Conservation (phyloP, 2,113 vertebrate species). For the Oplegnathus fasciatus region DNA sequence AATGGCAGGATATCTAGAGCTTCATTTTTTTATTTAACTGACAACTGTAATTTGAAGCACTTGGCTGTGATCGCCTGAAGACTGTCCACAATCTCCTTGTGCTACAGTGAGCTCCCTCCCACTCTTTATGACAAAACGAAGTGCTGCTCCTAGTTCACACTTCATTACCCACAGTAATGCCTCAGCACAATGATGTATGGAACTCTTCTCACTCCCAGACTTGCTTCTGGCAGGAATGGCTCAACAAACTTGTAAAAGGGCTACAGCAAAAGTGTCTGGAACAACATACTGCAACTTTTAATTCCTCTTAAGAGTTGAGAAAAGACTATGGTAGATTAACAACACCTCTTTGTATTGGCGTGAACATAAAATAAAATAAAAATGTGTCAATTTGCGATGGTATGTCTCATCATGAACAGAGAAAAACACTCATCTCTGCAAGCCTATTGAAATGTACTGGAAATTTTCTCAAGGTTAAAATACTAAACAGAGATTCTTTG, state of each 20-base stretch:
- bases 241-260: constrained; percentile 72
- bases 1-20: background rate
- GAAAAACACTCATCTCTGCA: background rate
- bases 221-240: constrained; percentile 77
- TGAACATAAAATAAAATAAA: background rate
- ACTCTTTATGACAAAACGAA: constrained; percentile 82
- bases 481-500: background rate
- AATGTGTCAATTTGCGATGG: background rate
- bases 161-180: constrained; percentile 85
- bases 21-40: constrained; percentile 55
- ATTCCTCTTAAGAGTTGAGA: constrained; percentile 45
- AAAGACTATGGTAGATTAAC: background rate
- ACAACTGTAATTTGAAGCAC: constrained; percentile 71
- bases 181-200: constrained; percentile 83
- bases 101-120: constrained; percentile 72
- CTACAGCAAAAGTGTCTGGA: constrained; percentile 70
- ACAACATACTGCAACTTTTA: constrained; percentile 51
- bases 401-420: background rate
- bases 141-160: constrained; percentile 81
- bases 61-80: constrained; percentile 76
- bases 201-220: constrained; percentile 76
- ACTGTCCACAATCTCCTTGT: constrained; percentile 78
- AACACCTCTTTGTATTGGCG: background rate
- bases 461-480: background rate
- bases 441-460: background rate